Evolutionary conservation across 1,140 invertebrate genomes (phyloP), one percentile per base, ranked within the genome.

Genomic region (Drosophila arizonae): DNA sequence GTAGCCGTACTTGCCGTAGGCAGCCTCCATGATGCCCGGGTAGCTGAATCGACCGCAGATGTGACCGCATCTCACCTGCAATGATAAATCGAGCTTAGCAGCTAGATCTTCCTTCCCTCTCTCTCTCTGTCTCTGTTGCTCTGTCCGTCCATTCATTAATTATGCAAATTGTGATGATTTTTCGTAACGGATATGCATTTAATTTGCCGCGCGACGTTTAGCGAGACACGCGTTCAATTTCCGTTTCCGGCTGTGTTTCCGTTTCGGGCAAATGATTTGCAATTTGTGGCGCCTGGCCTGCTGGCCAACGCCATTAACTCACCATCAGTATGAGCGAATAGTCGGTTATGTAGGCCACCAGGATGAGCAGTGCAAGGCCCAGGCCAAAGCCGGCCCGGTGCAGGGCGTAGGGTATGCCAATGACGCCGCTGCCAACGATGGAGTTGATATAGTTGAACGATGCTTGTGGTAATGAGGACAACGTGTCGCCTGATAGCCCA

Each of bases 361-460:
- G 50, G n/a, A 96, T 90, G 65, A 98, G 92, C 54, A 97, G 92
- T 56, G 94, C 78, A 24, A 97, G 90, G 10, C 97, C 96, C 39
- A 97, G 92, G 3, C 95, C 95, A 81, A 97, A 95, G 26, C 97
- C 97, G 55, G 96, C 95, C 87, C 96, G 94, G 76, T 95, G 94
- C 8, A 97, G 92, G 4, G 96, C 96, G 92, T 96, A 97, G 21
- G 96, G 96, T 90, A 97, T 97, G 96, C 97, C 97, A 88, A 98
- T 97, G 56, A 98, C 95, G 65, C 97, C 97, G 82, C 96, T 97
- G 52, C 97, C 97, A 68, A 97, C 95, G 81, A 98, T 97, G n/a
- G 96, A 97, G 92, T 98, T 98, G 89, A 98, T 97, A 92, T 97
- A 97, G 93, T 98, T 98, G 92, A 97, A 97, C 92, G 95, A 96